These are phyloP conservation scores for Corythornis vintsioides DNA, from an alignment of 2,113 vertebrate genomes.

Conservation along the genomic window DNA sequence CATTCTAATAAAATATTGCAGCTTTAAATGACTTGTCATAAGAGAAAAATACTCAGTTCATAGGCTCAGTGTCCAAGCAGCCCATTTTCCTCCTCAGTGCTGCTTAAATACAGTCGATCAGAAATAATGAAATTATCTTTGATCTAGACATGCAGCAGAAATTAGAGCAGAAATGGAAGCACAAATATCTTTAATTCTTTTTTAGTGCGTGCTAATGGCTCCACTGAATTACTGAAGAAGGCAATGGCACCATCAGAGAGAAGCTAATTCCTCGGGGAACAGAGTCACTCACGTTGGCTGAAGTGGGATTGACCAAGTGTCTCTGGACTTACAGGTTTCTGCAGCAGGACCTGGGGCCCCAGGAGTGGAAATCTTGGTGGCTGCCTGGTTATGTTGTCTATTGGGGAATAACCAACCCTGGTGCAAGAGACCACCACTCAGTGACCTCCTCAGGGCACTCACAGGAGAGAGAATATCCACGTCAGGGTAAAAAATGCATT, in stretches of 20 bases:
- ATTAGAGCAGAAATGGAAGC: background rate
- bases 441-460: too few relatives aligned
- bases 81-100: background rate
- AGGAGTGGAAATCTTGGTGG: background rate
- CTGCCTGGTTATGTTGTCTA: accelerated
- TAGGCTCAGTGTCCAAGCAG: background rate
- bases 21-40: background rate
- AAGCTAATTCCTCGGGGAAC: background rate
- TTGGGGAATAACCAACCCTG: background rate
- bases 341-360: accelerated
- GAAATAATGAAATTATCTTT: background rate
- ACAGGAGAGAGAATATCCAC: too few relatives aligned
- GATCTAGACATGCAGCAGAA: background rate
- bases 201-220: background rate
- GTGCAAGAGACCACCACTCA: background rate
- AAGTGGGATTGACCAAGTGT: background rate
- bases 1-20: background rate
- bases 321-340: background rate
- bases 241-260: accelerated
- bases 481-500: background rate
- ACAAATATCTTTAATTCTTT: background rate
- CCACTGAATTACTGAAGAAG: background rate
- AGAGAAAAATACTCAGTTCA: background rate
- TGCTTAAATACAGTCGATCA: background rate
- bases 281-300: background rate